A percentile compares a stretch with the other conserved stretches of the same genome.
phyloP scores from a whole-genome alignment of 2,797 vertebrate genomes.

The Anabacerthia variegaticeps region DNA sequence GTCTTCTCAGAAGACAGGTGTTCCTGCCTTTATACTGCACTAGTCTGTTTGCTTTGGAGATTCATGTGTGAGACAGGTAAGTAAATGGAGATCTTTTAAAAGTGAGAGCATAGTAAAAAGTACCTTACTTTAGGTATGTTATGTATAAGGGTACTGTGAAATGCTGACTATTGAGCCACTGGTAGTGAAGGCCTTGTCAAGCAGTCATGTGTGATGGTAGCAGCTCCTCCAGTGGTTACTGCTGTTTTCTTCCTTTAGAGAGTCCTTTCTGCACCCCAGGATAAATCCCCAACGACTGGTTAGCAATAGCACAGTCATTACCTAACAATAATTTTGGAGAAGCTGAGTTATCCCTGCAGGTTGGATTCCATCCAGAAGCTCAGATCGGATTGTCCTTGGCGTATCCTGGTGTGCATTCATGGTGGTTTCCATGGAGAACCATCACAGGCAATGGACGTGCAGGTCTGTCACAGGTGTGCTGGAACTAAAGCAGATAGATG shows the following conservation, averaged over 20 bases:
- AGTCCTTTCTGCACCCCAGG: not conserved
- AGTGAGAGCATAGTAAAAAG: not conserved
- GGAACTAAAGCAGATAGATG: not conserved
- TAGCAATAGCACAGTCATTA: not conserved
- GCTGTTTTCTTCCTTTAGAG: not conserved
- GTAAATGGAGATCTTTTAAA: not conserved
- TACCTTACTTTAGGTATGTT: not conserved
- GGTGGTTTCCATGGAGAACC: not conserved
- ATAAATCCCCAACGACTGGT: not conserved
- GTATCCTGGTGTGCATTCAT: accelerated
- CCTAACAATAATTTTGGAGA: not conserved
- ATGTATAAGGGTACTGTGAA: not conserved
- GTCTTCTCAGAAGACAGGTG: not conserved
- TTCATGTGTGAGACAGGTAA: not conserved
- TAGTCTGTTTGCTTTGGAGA: not conserved
- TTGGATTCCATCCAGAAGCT: not conserved
- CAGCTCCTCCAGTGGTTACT: not conserved
- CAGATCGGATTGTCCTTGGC: not conserved
- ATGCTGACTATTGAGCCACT: not conserved
- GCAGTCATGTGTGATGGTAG: not conserved
- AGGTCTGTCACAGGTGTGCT: not conserved
- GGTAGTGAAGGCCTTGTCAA: not conserved
- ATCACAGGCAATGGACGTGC: not conserved
- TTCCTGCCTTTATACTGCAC: not conserved
- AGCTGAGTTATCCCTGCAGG: not conserved